Evolutionary conservation across 2,888 invertebrate species (phyloP).

Genomic region (Spatulosminthurus flaviceps): DNA sequence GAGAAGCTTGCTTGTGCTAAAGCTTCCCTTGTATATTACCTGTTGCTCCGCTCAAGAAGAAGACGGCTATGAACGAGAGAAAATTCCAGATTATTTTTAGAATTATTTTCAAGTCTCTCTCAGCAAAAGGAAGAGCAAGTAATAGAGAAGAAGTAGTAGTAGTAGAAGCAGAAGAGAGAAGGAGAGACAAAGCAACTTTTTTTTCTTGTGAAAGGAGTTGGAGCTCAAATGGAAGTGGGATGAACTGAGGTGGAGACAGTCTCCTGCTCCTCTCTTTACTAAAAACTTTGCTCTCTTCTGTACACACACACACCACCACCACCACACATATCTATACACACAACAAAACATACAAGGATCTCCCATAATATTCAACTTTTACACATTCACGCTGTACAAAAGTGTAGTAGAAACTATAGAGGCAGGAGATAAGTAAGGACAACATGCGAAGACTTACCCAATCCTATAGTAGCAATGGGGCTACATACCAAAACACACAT

Average conservation of each 20-base stretch:
- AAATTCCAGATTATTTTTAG: constrained; percentile 51
- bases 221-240: constrained; percentile 39
- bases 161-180: constrained; percentile 17
- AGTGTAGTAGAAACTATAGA: too few species aligned
- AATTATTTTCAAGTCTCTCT: constrained; percentile 38
- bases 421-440: constrained; percentile 4
- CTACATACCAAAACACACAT: not conserved
- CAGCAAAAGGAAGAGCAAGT: not conserved
- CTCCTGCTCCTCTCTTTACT: constrained; percentile 37
- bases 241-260: constrained; percentile 50
- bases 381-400: not conserved
- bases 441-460: constrained; percentile 12
- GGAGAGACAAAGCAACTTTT: constrained; percentile 45
- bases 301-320: constrained; percentile 1
- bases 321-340: constrained; percentile 5
- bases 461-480: not conserved
- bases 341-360: constrained; percentile 4
- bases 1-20: not conserved
- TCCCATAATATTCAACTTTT: constrained; percentile 4
- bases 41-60: constrained; percentile 40
- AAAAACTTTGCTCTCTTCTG: constrained; percentile 24
- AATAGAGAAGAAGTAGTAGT: constrained; percentile 12
- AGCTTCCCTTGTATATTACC: constrained; percentile 47
- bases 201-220: constrained; percentile 49
- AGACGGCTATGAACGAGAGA: constrained; percentile 35